Evolutionary conservation across 2,797 vertebrate species (phyloP).

Genomic region (Peromyscus attwateri): DNA sequence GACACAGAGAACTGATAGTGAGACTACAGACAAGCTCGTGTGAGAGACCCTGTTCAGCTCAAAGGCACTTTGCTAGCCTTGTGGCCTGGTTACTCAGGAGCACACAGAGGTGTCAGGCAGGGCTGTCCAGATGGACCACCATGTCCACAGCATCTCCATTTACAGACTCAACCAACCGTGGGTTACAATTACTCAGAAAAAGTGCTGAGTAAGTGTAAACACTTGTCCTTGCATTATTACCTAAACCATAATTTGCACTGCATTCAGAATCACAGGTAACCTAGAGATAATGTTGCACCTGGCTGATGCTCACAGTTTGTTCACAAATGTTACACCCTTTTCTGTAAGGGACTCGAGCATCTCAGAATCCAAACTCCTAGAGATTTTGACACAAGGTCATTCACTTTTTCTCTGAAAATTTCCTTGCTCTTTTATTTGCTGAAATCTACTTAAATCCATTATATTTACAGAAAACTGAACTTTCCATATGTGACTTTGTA

Average conservation of each 20-base stretch:
- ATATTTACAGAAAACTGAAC: not conserved
- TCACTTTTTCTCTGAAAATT: not conserved
- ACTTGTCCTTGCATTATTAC: not conserved
- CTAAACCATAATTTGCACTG: not conserved
- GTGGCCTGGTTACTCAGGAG: not conserved
- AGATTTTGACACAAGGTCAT: not conserved
- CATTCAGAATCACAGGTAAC: not conserved
- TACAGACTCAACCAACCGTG: not conserved
- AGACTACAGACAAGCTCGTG: not conserved
- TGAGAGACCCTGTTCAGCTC: too few species aligned
- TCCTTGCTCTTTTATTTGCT: not conserved
- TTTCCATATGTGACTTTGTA: not conserved
- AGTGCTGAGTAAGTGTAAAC: not conserved
- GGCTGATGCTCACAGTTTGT: not conserved
- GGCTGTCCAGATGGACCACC: not conserved
- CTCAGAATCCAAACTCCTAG: not conserved
- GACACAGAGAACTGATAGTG: not conserved
- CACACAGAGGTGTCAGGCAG: not conserved
- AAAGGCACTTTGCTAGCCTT: not conserved
- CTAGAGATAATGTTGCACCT: not conserved
- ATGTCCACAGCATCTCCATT: not conserved
- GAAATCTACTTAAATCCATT: not conserved
- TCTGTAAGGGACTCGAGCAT: not conserved
- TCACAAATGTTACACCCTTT: not conserved
- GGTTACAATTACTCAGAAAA: not conserved